Evolutionary conservation across 2,797 vertebrate genomes (phyloP), one percentile per base, ranked within the genome.

Genomic region (Argentina silus): DNA sequence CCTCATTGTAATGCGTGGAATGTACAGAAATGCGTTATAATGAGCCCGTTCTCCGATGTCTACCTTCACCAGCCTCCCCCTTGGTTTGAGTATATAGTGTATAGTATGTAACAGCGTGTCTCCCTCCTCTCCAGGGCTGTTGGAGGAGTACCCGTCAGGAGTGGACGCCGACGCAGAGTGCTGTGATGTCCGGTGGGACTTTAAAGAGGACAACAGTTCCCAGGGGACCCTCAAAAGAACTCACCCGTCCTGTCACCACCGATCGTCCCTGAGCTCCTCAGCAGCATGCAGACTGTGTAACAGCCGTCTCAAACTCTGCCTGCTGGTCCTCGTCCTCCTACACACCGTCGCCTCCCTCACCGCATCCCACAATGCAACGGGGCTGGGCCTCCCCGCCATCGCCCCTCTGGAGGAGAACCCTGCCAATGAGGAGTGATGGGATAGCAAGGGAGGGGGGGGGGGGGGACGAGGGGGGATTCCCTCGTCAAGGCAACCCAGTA

Each of bases 301-400:
- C 90, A 95, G 96, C 94, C 96, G 96, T 91, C 97, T 99, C 90
- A 98, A 95, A 94, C 96, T 99, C 91, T 98, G 96, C 91, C 94
- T 99, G 84, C 95, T 99, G 71, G 96, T 98, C 78, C 94, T 99
- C 70, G 96, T 98, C 83, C 96, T 99, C 83, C 94, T 99, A 83
- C 98, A 99, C 93, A 98, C 97, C 83, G 96, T 98, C 87, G 96
- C 97, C 92, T 95, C 96, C 87, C 95, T 97, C 93, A 97, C 96
- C 73, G 95, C 95, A 86, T 94, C 96, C 91, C 96, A 98, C 91
- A 98, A 96, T 92, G 92, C 95, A 85, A 95, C 96, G 57, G 96
- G 93, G 86, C 91, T 97, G 91, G 91, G 94, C 89, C 93, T 96
- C 89, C 95, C 95, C 81, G 79, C 93, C 90, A 90, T 96, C 87